Conservation (phyloP, 2,113 vertebrate genomes). For the Pseudois nayaur region DNA sequence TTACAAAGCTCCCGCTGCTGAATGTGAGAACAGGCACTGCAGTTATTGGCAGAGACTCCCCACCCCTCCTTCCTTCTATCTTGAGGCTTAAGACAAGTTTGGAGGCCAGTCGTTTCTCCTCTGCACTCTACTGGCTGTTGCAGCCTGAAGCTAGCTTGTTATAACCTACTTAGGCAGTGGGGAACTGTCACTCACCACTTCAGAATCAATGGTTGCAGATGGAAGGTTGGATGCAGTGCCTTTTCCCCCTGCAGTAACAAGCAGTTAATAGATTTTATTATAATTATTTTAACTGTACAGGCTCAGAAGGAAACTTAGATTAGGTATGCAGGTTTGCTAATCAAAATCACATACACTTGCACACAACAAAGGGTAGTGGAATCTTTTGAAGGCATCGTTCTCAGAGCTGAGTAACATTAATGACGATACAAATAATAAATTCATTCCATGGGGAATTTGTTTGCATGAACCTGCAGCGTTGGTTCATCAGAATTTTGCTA, state of each 20-base stretch:
- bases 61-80: slow-evolving; percentile 58
- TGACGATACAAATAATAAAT: slow-evolving; percentile 73
- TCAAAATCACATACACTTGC: slow-evolving; percentile 56
- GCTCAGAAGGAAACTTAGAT: slow-evolving; percentile 66
- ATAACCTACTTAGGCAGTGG: slow-evolving; percentile 83
- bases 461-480: slow-evolving; percentile 75
- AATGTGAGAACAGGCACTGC: slow-evolving; percentile 55
- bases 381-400: slow-evolving; percentile 67
- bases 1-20: slow-evolving; percentile 72
- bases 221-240: slow-evolving; percentile 68
- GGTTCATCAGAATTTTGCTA: slow-evolving; percentile 74
- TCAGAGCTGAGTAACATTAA: slow-evolving; percentile 58
- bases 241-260: slow-evolving; percentile 76
- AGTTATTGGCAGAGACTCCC: slow-evolving; percentile 51
- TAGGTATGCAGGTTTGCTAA: slow-evolving; percentile 55
- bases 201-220: slow-evolving; percentile 82
- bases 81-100: slow-evolving; percentile 74
- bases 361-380: slow-evolving; percentile 54
- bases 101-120: slow-evolving; percentile 73
- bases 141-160: slow-evolving; percentile 81
- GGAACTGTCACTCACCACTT: slow-evolving; percentile 80
- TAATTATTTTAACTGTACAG: slow-evolving; percentile 79
- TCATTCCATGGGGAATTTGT: slow-evolving; percentile 73
- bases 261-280: slow-evolving; percentile 82
- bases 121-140: slow-evolving; percentile 73